A percentile compares a stretch with the other conserved stretches of the same genome.
Evolutionary conservation across 2,113 vertebrate species (phyloP).

Genomic region (Cairina moschata): DNA sequence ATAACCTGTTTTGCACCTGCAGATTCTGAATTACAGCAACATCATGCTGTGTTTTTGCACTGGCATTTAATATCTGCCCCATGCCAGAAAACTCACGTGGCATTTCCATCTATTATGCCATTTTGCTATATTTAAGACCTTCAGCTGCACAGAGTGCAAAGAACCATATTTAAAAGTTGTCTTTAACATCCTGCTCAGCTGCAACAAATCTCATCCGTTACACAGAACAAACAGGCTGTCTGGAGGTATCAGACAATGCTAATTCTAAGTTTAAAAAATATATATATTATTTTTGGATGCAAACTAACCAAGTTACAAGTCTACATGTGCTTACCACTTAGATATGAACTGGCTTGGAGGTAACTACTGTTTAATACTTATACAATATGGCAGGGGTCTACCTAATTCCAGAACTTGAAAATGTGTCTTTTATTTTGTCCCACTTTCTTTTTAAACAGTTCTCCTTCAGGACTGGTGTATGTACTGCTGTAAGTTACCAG

Average conservation of each 20-base stretch:
- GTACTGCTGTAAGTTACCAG: background rate
- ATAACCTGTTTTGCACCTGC: background rate
- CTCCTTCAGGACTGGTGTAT: background rate
- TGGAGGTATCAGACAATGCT: background rate
- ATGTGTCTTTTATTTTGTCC: background rate
- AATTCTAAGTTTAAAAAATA: background rate
- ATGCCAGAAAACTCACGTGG: background rate
- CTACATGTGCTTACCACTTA: too few species aligned
- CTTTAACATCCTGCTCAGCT: background rate
- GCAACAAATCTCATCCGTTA: background rate
- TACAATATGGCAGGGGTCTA: background rate
- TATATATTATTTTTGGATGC: background rate
- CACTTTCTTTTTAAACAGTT: background rate
- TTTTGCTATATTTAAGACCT: background rate
- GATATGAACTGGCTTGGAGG: background rate
- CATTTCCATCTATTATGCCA: background rate
- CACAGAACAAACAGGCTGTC: background rate
- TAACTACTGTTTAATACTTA: background rate
- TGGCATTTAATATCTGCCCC: background rate
- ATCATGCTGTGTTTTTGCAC: background rate
- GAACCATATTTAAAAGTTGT: background rate
- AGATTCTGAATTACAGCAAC: background rate
- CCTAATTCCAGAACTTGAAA: background rate
- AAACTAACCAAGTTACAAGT: background rate
- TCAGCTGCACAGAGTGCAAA: background rate